Conservation (phyloP, 1,140 invertebrate genomes). For the Diabrotica virgifera region DNA sequence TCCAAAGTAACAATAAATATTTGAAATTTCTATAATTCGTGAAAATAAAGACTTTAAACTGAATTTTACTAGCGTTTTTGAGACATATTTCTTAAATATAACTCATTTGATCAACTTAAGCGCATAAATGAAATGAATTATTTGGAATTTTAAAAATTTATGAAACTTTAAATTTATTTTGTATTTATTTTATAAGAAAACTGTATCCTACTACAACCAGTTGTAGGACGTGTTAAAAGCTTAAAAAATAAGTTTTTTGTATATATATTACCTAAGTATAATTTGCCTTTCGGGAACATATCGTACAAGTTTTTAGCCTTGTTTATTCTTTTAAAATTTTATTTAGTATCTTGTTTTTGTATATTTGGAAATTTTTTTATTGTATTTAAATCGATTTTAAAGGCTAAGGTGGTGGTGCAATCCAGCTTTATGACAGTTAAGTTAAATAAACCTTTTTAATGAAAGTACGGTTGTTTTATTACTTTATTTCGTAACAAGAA, state of each 20-base stretch:
- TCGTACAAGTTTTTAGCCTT: slow-evolving; percentile 28
- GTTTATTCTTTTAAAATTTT: slow-evolving; percentile 26
- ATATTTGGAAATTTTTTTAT: slow-evolving; percentile 31
- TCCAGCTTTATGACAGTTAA: slow-evolving; percentile 38
- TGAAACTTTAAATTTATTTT: not conserved
- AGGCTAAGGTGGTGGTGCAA: slow-evolving; percentile 45
- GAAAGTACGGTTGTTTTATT: not conserved
- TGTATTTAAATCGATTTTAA: slow-evolving; percentile 25
- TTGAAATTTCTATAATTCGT: too few species aligned
- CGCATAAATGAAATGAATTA: not conserved
- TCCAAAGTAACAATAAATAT: too few species aligned
- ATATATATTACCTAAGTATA: slow-evolving; percentile 18
- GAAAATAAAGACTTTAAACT: too few species aligned
- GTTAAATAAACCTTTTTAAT: slow-evolving; percentile 3
- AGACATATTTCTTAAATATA: too few species aligned
- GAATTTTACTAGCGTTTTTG: not conserved
- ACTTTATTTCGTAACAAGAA: too few species aligned
- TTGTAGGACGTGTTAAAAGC: not conserved
- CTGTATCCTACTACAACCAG: not conserved
- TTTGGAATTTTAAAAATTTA: slow-evolving; percentile 3
- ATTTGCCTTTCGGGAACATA: slow-evolving; percentile 30
- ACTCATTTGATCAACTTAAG: too few species aligned
- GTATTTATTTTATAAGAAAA: not conserved
- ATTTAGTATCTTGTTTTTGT: slow-evolving; percentile 25
- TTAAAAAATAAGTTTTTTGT: not conserved